Evolutionary conservation across 2,113 vertebrate species (phyloP), one percentile per base, ranked within the genome.

Genomic region (Muntiacus reevesi): DNA sequence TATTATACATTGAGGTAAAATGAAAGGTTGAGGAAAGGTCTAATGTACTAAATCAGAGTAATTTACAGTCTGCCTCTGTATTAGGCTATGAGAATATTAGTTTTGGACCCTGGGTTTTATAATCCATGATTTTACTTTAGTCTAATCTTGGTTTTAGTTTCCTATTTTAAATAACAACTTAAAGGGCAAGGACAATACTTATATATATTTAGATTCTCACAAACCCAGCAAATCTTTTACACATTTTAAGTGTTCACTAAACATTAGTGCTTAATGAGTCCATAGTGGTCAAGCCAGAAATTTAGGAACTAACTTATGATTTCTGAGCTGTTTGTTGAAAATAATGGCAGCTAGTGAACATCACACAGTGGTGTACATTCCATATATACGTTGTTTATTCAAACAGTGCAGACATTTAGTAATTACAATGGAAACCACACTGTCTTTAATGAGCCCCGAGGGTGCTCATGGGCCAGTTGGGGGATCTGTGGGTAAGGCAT

Each of bases 81-180:
- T 87, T 85, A 67, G 7, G 8, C n/a, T 90, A 93, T 40, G n/a
- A 67, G 59, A 74, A 15, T 79, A 62, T 27, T 96, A 62, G 87
- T 87, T 93, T 89, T 96, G 43, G 89, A 84, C 57, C 43, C 71
- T 57, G 3, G 40, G 17, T 50, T 97, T 97, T 67, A 82, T 92
- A 93, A 79, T 2, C 62, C 27, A 60, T 33, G 47, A 36, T 79
- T 87, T 89, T 82, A 33, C 23, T 40, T 92, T 86, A 71, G 79
- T 21, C 23, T 95, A 90, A 94, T 54, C 23, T 92, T 93, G 12
- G 11, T 67, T 93, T 97, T 88, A 84, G 54, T 94, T 12, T 89
- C 16, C 10, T 45, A 81, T n/a, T 81, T 93, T 79, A 87, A 71
- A n/a, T 59, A 89, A 28, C 30, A 90, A 11, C 7, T 81, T 78